These are phyloP conservation scores for Bruchidius siliquastri DNA, from an alignment of 2,888 invertebrate species.

Conservation along the genomic window DNA sequence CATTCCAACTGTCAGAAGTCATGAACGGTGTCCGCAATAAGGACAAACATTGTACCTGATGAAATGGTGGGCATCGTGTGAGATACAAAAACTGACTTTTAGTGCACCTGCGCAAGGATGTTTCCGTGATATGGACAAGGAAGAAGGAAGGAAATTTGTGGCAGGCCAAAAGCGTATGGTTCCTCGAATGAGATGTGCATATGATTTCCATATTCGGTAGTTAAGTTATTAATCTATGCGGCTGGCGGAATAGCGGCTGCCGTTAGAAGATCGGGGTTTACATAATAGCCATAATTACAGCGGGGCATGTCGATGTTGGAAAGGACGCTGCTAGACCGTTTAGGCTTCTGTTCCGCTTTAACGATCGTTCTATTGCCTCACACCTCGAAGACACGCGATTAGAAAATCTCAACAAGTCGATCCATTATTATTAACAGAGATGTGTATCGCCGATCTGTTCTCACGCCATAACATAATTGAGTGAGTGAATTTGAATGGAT, in stretches of 20 bases:
- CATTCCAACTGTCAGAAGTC: too few relatives aligned
- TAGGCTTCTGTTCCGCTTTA: conserved; percentile 20
- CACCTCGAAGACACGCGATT: not conserved
- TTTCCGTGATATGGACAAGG: too few relatives aligned
- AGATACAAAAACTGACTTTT: too few relatives aligned
- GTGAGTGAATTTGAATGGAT: too few relatives aligned
- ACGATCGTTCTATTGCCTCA: conserved; percentile 12
- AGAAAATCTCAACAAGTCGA: not conserved
- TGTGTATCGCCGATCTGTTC: too few relatives aligned
- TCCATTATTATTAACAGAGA: too few relatives aligned
- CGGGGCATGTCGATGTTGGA: not conserved
- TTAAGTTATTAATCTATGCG: conserved; percentile 2
- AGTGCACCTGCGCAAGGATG: too few relatives aligned
- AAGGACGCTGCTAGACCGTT: conserved; percentile 5
- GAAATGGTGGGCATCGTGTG: too few relatives aligned
- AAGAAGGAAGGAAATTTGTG: too few relatives aligned
- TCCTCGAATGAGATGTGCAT: conserved; percentile 1
- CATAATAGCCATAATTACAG: not conserved
- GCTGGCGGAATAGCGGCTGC: not conserved
- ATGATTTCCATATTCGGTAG: not conserved
- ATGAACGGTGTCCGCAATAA: too few relatives aligned
- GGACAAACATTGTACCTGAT: too few relatives aligned
- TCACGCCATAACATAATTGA: too few relatives aligned
- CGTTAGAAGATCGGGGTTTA: not conserved
- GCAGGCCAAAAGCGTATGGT: not conserved